Base-by-base conservation (phyloP, 2,113 vertebrate species). In the Chaetodon trifascialis region DNA sequence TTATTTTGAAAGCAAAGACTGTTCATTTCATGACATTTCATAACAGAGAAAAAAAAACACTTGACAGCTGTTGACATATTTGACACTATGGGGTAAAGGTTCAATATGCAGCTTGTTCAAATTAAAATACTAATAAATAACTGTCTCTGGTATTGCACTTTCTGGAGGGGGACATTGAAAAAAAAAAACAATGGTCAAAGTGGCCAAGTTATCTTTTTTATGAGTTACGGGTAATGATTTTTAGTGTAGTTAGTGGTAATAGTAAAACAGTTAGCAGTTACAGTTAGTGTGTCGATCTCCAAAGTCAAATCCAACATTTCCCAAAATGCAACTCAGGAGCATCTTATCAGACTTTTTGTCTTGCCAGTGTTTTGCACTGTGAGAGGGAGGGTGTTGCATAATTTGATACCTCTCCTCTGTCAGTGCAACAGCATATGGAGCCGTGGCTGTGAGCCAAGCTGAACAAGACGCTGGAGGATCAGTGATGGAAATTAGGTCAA, bases 361-460 rank as follows among this genome's bases (percentile, higher is more conserved):
- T 30, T 30, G 30, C 30, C 30, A 30, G 30, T 30, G n/a, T 67
- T 58, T 60, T 65, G 38, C 19, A 70, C 30, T 7, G 19, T 44
- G 40, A 54, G 51, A 79, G 44, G 30, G 17, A 68, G 42, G 65
- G 71, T 74, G 79, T 75, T 83, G 85, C 85, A 86, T 79, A 79
- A 68, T 85, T 71, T 47, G 79, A 88, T 72, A 76, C 46, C 34
- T 85, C 58, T 73, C 58, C 52, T 69, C 23, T 80, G 58, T 71
- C 47, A 46, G 73, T 19, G 38, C 82, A 76, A 17, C 86, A 72
- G 23, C 83, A 62, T 79, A 79, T 79, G 70, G 52, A 82, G 38
- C 58, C 6, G 1, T 64, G 77, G 82, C 73, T 44, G 42, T 3
- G 1, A 34, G 69, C 72, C 83, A 85, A 73, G 70, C 42, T 77